phyloP scores from a whole-genome alignment of 2,113 vertebrate genomes.

The Rhea pennata region DNA sequence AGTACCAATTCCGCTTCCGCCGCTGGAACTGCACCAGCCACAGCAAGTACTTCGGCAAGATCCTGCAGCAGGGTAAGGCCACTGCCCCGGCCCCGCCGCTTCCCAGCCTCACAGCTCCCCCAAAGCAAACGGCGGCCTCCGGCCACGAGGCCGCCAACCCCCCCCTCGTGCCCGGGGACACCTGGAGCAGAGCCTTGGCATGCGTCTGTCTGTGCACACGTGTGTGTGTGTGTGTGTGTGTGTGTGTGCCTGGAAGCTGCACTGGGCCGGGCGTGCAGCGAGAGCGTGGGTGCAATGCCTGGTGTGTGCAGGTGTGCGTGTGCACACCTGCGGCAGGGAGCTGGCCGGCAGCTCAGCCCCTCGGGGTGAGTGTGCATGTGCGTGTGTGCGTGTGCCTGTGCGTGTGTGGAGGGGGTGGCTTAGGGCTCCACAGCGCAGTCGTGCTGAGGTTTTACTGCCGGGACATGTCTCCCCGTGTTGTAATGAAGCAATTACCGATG shows the following conservation, averaged over 20 bases:
- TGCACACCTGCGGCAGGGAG: neutral
- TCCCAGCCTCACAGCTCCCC: neutral
- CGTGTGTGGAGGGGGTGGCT: neutral
- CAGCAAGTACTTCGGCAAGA: slow-evolving; percentile 96
- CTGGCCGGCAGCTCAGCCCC: neutral
- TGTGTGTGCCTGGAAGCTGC: neutral
- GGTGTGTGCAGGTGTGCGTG: too few relatives aligned
- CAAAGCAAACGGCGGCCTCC: neutral
- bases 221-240: neutral
- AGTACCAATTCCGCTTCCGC: slow-evolving; percentile 95
- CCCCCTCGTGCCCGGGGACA: neutral
- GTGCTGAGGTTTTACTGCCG: slow-evolving; percentile 63
- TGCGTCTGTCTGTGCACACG: neutral
- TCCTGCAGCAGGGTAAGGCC: slow-evolving; percentile 95
- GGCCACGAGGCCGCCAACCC: fast-evolving
- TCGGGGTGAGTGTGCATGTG: neutral
- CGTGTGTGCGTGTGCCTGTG: neutral
- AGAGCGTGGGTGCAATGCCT: too few relatives aligned
- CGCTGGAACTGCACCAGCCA: slow-evolving; percentile 98
- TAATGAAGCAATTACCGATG: slow-evolving; percentile 78
- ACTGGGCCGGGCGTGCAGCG: too few relatives aligned
- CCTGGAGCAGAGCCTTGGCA: neutral
- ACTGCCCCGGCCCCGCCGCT: neutral
- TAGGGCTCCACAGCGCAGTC: slow-evolving; percentile 7
- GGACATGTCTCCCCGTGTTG: slow-evolving; percentile 75